Percentiles rank a stretch among this genome's conserved stretches.
Evolutionary conservation across 2,113 vertebrate species (phyloP).

Genomic region (Antennarius striatus): DNA sequence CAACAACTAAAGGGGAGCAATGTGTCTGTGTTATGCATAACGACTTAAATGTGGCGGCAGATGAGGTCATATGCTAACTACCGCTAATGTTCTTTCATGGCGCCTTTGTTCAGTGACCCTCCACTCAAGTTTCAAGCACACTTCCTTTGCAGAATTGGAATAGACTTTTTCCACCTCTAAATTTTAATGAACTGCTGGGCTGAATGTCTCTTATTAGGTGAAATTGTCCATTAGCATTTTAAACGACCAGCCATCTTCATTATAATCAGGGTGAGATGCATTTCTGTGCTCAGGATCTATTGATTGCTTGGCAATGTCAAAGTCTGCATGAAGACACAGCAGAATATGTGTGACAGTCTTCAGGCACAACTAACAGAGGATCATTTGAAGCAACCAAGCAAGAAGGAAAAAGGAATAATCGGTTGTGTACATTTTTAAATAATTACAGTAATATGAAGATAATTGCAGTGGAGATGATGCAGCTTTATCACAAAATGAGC

Average conservation of each 20-base stretch:
- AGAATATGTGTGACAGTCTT: conserved; percentile 54
- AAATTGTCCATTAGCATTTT: conserved; percentile 79
- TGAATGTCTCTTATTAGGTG: conserved; percentile 77
- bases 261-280: conserved; percentile 72
- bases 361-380: conserved; percentile 42
- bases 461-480: conserved; percentile 72
- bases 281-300: conserved; percentile 68
- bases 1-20: conserved; percentile 20
- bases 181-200: conserved; percentile 77
- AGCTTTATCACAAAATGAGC: conserved; percentile 71
- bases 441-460: conserved; percentile 80
- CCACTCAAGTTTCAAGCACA: conserved; percentile 44
- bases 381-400: conserved; percentile 31
- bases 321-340: conserved; percentile 65
- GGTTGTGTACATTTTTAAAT: conserved; percentile 76
- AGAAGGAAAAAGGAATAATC: conserved; percentile 63
- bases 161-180: conserved; percentile 79
- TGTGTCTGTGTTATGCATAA: neutral
- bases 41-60: conserved; percentile 41
- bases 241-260: conserved; percentile 78
- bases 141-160: conserved; percentile 66
- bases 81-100: conserved; percentile 53
- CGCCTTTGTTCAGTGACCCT: conserved; percentile 49
- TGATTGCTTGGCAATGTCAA: conserved; percentile 73
- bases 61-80: conserved; percentile 62